phyloP scores from a whole-genome alignment of 2,888 invertebrate genomes.

The Drosophila incognita region DNA sequence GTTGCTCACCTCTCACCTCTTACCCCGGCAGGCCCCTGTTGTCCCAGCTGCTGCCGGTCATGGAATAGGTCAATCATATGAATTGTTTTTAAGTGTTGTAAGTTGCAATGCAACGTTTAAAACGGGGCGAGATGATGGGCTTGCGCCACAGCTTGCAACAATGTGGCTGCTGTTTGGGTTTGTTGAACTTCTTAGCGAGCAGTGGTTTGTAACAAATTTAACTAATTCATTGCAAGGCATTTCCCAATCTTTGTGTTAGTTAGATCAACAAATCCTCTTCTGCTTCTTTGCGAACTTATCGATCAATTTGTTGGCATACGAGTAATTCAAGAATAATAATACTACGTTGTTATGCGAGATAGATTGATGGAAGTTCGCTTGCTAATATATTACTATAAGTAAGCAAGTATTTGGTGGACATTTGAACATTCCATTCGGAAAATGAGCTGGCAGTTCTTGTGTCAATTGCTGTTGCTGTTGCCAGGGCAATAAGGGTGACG shows the following conservation, averaged over 20 bases:
- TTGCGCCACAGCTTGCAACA: not conserved
- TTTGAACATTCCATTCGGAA: not conserved
- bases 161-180: conserved; percentile 1
- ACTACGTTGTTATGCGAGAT: not conserved
- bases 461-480: conserved; percentile 21
- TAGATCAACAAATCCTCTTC: not conserved
- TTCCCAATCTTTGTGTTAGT: not conserved
- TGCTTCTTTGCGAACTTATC: not conserved
- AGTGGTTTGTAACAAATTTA: not conserved
- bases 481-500: conserved; percentile 29
- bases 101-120: conserved; percentile 43
- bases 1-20: conserved; percentile 28
- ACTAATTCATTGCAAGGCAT: not conserved
- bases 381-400: not conserved
- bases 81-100: conserved; percentile 78
- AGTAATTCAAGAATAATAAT: not conserved
- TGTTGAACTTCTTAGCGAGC: conserved; percentile 10
- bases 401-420: no score
- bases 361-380: not conserved
- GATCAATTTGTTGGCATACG: not conserved
- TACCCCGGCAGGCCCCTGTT: conserved; percentile 4
- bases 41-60: conserved; percentile 51
- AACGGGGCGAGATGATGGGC: conserved; percentile 1
- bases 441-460: not conserved
- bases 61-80: conserved; percentile 77